phyloP scores from a whole-genome alignment of 2,113 vertebrate genomes.

The Hipposideros armiger region DNA sequence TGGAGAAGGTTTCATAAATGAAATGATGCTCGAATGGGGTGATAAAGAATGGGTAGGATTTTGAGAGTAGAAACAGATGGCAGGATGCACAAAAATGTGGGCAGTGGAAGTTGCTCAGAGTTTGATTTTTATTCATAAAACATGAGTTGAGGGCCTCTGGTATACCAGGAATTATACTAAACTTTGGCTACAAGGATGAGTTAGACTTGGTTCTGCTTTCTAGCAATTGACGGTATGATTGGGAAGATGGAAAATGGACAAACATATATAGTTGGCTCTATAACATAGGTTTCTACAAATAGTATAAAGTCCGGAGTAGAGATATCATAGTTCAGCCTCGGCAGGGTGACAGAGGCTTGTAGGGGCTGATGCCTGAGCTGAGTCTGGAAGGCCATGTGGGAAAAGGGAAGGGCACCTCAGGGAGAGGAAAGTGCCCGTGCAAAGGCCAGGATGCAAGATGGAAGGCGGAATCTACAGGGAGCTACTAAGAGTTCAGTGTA shows the following conservation, averaged over 20 bases:
- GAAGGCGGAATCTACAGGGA: neutral
- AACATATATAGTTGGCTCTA: neutral
- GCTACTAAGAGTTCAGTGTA: neutral
- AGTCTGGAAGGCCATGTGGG: neutral
- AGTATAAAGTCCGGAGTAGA: neutral
- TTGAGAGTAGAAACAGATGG: neutral
- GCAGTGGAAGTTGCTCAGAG: neutral
- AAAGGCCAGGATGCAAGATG: neutral
- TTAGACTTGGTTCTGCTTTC: neutral
- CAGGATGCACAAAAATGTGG: neutral
- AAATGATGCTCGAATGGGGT: neutral
- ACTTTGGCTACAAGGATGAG: neutral
- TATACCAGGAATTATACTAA: neutral
- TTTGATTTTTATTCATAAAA: conserved; percentile 4
- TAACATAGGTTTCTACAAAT: neutral
- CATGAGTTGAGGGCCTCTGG: neutral
- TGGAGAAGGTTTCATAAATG: neutral
- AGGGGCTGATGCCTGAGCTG: neutral
- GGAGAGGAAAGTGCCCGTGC: neutral
- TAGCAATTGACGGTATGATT: neutral
- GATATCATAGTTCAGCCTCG: neutral
- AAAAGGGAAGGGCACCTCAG: neutral
- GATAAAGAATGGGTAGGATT: neutral
- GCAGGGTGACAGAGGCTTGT: neutral
- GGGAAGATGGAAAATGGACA: neutral